Evolutionary conservation across 2,888 invertebrate genomes (phyloP).

Genomic region (Drosophila neotestacea): DNA sequence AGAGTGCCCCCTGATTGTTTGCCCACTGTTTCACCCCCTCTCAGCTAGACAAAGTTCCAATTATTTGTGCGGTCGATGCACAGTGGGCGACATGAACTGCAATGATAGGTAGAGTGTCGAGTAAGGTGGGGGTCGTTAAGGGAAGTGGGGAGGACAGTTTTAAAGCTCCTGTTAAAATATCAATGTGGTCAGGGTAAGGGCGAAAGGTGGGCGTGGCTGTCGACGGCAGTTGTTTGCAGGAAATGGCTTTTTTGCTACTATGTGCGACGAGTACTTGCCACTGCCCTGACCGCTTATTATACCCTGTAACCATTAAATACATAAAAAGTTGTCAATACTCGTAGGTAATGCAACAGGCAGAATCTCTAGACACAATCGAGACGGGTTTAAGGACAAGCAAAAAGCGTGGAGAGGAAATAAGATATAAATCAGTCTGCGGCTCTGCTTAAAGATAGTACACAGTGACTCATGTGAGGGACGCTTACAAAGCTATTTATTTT

Average conservation of each 20-base stretch:
- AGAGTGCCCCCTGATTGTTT: constrained; percentile 31
- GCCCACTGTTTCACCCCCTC: background rate
- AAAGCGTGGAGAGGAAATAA: too few relatives aligned
- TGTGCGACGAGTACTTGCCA: constrained; percentile 53
- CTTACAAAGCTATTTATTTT: too few relatives aligned
- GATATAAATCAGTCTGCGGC: background rate
- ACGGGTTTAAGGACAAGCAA: background rate
- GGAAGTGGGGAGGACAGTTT: constrained; percentile 16
- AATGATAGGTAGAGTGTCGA: constrained; percentile 31
- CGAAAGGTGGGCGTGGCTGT: constrained; percentile 40
- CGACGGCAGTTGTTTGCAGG: constrained; percentile 75
- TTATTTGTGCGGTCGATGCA: constrained; percentile 77
- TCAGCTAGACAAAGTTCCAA: constrained; percentile 77
- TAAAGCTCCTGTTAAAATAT: constrained; percentile 49
- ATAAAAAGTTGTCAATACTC: background rate
- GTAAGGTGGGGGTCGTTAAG: background rate
- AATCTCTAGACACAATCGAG: background rate
- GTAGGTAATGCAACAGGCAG: constrained; percentile 18
- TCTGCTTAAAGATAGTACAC: background rate
- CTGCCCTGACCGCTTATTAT: constrained; percentile 44
- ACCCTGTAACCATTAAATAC: constrained; percentile 46
- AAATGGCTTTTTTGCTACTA: constrained; percentile 74
- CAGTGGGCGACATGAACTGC: constrained; percentile 52
- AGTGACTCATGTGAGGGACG: background rate
- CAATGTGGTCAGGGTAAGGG: constrained; percentile 17